phyloP scores from a whole-genome alignment of 2,888 invertebrate species.

The Drosophila mulleri region DNA sequence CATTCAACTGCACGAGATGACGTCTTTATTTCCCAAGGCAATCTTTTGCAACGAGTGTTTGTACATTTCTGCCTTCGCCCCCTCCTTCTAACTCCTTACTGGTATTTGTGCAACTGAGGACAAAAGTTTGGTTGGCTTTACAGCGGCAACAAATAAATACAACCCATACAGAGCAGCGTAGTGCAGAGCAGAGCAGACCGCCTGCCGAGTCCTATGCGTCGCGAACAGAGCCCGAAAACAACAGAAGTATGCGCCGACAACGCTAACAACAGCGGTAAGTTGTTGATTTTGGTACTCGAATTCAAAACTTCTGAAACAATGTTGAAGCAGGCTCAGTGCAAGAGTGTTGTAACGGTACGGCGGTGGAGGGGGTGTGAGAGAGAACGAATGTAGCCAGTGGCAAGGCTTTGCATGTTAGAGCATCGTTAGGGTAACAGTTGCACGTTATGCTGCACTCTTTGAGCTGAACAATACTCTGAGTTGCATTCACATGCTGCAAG shows the following conservation, averaged over 20 bases:
- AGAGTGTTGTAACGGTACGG: too few species aligned
- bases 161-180: slow-evolving; percentile 24
- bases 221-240: slow-evolving; percentile 45
- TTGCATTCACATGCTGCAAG: slow-evolving; percentile 44
- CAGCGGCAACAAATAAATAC: slow-evolving; percentile 75
- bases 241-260: slow-evolving; percentile 37
- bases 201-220: slow-evolving; percentile 40
- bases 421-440: slow-evolving; percentile 52
- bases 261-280: slow-evolving; percentile 62
- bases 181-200: slow-evolving; percentile 1
- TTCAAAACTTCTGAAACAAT: slow-evolving; percentile 62
- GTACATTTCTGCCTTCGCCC: slow-evolving; percentile 47
- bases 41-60: slow-evolving; percentile 79
- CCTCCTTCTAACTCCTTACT: slow-evolving; percentile 29
- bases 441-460: slow-evolving; percentile 8
- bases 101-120: slow-evolving; percentile 74
- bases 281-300: slow-evolving; percentile 80
- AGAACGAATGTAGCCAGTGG: slow-evolving; percentile 5
- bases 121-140: slow-evolving; percentile 80
- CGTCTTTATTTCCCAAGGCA: slow-evolving; percentile 82
- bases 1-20: slow-evolving; percentile 78
- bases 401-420: slow-evolving; percentile 61
- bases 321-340: slow-evolving; percentile 23
- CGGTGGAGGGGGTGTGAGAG: neutral
- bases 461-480: slow-evolving; percentile 35